Evolutionary conservation across 2,797 vertebrate genomes (phyloP).

Genomic region (Cossypha polioptera): DNA sequence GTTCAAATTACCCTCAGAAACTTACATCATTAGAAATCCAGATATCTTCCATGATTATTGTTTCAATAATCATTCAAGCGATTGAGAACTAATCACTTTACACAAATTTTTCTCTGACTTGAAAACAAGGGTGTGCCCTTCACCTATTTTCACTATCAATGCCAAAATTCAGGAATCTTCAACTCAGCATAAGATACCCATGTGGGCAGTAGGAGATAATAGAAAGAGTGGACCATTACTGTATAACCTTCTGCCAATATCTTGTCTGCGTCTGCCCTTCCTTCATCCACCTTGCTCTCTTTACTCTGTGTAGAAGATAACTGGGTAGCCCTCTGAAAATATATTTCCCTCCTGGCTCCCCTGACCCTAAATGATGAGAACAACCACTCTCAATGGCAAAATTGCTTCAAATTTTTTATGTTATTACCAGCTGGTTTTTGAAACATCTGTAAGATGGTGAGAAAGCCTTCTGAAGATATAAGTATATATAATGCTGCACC

Average conservation of each 20-base stretch:
- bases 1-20: background rate
- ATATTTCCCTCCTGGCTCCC: background rate
- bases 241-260: background rate
- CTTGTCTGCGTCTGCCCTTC: background rate
- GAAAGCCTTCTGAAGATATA: background rate
- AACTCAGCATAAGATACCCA: background rate
- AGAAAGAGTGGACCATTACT: background rate
- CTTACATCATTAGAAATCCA: background rate
- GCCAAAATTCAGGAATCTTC: background rate
- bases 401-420: background rate
- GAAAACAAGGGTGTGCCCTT: background rate
- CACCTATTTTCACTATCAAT: background rate
- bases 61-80: background rate
- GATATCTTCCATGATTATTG: background rate
- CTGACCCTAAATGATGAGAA: background rate
- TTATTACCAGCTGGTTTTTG: fast-evolving
- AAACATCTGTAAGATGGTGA: background rate
- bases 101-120: background rate
- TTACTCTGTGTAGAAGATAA: fast-evolving
- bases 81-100: background rate
- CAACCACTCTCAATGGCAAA: background rate
- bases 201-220: background rate
- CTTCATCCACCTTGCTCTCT: background rate
- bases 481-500: background rate
- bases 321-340: background rate